Conservation (phyloP, 2,797 vertebrate genomes). For the Prionace glauca region DNA sequence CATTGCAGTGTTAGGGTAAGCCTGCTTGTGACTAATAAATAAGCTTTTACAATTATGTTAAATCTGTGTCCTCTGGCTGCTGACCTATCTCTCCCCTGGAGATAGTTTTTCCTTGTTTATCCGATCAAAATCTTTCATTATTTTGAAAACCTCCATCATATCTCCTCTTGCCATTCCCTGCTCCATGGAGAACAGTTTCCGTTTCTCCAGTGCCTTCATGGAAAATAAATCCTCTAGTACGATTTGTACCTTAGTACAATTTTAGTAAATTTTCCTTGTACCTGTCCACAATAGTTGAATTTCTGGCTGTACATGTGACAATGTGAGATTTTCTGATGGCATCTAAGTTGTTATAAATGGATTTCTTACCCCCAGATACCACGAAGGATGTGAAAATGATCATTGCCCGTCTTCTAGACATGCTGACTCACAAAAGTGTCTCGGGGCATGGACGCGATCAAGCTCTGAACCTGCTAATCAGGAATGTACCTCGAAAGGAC, state of each 20-base stretch:
- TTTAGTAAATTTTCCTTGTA: not conserved
- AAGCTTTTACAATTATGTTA: no score
- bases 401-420: constrained; percentile 75
- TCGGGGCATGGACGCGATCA: constrained; percentile 88
- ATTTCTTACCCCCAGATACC: constrained; percentile 59
- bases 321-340: not conserved
- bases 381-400: constrained; percentile 81
- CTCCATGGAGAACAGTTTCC: not conserved
- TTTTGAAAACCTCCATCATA: not conserved
- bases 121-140: not conserved
- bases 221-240: not conserved
- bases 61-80: not conserved
- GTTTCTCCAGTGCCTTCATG: not conserved
- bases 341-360: not conserved
- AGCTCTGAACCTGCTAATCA: constrained; percentile 85
- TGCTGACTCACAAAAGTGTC: constrained; percentile 79
- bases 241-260: not conserved
- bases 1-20: no score
- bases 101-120: not conserved
- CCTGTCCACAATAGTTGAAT: not conserved
- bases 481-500: constrained; percentile 78
- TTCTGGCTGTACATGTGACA: not conserved
- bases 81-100: not conserved
- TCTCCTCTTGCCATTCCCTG: not conserved
- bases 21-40: no score